A percentile compares a stretch with the other conserved stretches of the same genome.
These are phyloP conservation scores for Mycteria americana DNA, from an alignment of 2,797 vertebrate genomes.

Conservation along the genomic window DNA sequence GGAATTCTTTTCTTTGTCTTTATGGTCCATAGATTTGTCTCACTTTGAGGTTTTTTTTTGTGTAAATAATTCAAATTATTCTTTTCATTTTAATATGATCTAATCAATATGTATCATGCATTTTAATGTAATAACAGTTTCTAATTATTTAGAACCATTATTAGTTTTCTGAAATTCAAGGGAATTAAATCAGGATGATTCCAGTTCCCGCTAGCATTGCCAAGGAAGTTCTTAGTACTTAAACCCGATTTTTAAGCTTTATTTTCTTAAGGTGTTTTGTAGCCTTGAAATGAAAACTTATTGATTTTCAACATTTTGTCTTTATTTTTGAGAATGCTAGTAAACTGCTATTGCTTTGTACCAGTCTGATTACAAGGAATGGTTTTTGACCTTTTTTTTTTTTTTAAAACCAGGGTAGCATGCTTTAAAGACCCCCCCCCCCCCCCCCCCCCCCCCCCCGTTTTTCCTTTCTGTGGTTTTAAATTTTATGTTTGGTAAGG, in stretches of 20 bases:
- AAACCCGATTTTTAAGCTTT: neutral
- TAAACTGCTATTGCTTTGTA: neutral
- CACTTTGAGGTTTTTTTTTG: neutral
- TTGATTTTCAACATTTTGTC: neutral
- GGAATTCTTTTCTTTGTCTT: constrained; percentile 24
- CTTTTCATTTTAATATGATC: constrained; percentile 34
- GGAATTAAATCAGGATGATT: constrained; percentile 22
- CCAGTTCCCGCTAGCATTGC: neutral
- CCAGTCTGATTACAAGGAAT: neutral
- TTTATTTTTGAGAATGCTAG: neutral
- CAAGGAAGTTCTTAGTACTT: neutral
- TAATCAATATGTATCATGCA: constrained; percentile 61
- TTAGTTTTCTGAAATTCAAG: constrained; percentile 28
- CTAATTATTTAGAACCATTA: constrained; percentile 49
- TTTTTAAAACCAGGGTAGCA: neutral
- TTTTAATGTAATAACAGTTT: constrained; percentile 51
- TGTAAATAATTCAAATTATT: constrained; percentile 56
- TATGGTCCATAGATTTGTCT: constrained; percentile 16
- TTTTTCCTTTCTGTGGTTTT: neutral
- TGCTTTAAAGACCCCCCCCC: neutral
- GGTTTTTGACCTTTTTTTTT: neutral
- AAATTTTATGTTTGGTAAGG: neutral
- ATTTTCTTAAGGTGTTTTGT: neutral
- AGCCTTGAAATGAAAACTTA: neutral
- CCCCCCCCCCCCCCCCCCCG: fast-evolving